Conservation (phyloP, 2,888 invertebrate genomes). For the Girardia tigrina region DNA sequence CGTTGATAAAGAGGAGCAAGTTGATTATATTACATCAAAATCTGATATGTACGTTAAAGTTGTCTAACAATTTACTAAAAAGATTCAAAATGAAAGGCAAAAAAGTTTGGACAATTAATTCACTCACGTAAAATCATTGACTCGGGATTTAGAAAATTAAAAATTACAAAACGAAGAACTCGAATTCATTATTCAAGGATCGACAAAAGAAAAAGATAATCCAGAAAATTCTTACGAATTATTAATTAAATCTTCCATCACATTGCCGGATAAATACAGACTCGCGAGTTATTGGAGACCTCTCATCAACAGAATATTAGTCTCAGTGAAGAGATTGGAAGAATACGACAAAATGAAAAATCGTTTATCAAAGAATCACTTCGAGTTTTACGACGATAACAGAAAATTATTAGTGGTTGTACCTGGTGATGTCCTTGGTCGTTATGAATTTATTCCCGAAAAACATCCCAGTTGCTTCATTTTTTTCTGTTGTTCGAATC, state of each 20-base stretch:
- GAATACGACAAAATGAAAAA: background rate
- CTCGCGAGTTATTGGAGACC: background rate
- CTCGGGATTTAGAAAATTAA: background rate
- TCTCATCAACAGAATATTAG: background rate
- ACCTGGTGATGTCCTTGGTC: no score
- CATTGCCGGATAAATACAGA: background rate
- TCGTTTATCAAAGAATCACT: no score
- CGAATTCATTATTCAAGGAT: background rate
- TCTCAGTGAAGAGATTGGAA: background rate
- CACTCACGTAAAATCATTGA: background rate
- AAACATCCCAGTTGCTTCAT: no score
- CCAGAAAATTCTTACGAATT: background rate
- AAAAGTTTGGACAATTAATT: background rate
- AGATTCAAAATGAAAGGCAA: background rate
- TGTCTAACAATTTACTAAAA: background rate
- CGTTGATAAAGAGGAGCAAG: no score
- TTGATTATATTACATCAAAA: no score
- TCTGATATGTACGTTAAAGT: no score
- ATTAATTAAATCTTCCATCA: background rate
- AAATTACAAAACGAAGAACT: conserved; percentile 9
- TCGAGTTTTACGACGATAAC: no score
- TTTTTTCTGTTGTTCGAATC: no score
- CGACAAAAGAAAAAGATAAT: background rate
- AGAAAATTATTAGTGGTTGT: no score
- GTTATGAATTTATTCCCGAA: no score